Evolutionary conservation across 1,140 invertebrate genomes (phyloP), one percentile per base, ranked within the genome.

Genomic region (Neodiprion lecontei): DNA sequence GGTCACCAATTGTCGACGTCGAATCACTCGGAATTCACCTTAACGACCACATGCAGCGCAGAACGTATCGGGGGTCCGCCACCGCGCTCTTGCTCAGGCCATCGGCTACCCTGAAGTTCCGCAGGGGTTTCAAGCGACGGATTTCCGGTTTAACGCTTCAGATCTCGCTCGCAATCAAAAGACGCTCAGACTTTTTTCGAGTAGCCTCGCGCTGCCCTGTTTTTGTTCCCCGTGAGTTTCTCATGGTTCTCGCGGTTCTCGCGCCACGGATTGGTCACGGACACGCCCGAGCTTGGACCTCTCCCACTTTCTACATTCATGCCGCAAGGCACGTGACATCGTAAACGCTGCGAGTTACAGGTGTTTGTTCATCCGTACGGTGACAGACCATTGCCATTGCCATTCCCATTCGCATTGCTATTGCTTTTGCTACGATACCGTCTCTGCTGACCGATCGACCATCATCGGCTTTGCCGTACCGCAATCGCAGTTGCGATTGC

Each of bases 321-420:
- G 11, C 53, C 53, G 4, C 53, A 12, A 17, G 84, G 83, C 85
- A 85, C 85, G 85, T 86, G 85, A 86, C 83, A 77, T 76, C 78
- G 72, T 72, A 67, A 76, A 77, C 75, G 75, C 76, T 78, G 74
- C 78, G 77, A 78, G 82, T 85, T 86, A 86, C 84, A 85, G 84
- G 83, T 86, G 85, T 84, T 85, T 80, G 81, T 78, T 78, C 77
- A 80, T 82, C 72, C 76, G 67, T 21, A 69, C 67, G 10, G 7
- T 7, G 17, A 65, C 17, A 7, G 12, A 7, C 17, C 61, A 65
- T 17, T 17, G 17, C 17, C 17, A 65, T 65, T 17, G 61, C 12
- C 61, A 65, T 17, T 12, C 2, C 23, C 12, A 69, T 28, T 40
- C 1, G 68, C 5, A 40, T 69, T 4, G 68, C n/a, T 69, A 21